A percentile compares a stretch with the other conserved stretches of the same genome.
These are phyloP conservation scores for Danio aesculapii DNA, from an alignment of 2,797 vertebrate genomes.

Conservation along the genomic window DNA sequence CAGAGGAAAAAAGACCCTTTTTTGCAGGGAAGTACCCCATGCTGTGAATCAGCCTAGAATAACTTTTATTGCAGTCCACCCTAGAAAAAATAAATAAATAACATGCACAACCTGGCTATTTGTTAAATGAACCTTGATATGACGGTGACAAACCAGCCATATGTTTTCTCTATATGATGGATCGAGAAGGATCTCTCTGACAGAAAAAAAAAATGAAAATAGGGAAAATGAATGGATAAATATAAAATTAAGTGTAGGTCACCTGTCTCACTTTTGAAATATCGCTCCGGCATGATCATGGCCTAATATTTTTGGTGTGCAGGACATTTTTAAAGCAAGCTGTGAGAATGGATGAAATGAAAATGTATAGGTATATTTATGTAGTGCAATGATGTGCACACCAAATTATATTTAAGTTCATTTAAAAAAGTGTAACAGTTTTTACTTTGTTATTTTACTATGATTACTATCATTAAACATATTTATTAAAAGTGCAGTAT, in stretches of 20 bases:
- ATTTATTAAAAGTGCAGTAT: too few relatives aligned
- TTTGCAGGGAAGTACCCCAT: background rate
- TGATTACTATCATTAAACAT: too few relatives aligned
- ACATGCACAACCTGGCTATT: background rate
- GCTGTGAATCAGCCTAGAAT: conserved; percentile 21
- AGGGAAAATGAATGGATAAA: conserved; percentile 75
- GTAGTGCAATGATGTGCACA: too few relatives aligned
- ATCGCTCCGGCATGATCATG: conserved; percentile 65
- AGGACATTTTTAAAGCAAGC: conserved; percentile 50
- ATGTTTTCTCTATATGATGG: conserved; percentile 6
- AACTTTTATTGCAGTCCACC: conserved; percentile 15
- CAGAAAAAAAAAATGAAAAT: background rate
- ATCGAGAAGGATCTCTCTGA: conserved; percentile 3
- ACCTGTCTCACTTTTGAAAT: conserved; percentile 72
- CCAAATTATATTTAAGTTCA: too few relatives aligned
- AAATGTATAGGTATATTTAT: too few relatives aligned
- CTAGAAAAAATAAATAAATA: background rate
- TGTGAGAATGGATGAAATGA: background rate
- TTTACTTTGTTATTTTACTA: too few relatives aligned
- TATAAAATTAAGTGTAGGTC: conserved; percentile 71
- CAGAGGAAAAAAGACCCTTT: background rate
- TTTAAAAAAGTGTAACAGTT: too few relatives aligned
- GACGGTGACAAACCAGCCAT: conserved; percentile 14
- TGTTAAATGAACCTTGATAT: background rate
- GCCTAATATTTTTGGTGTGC: conserved; percentile 71